Percentiles rank a stretch among this genome's conserved stretches.
Evolutionary conservation across 1,140 invertebrate genomes (phyloP).

Genomic region (Drosophila bocqueti): DNA sequence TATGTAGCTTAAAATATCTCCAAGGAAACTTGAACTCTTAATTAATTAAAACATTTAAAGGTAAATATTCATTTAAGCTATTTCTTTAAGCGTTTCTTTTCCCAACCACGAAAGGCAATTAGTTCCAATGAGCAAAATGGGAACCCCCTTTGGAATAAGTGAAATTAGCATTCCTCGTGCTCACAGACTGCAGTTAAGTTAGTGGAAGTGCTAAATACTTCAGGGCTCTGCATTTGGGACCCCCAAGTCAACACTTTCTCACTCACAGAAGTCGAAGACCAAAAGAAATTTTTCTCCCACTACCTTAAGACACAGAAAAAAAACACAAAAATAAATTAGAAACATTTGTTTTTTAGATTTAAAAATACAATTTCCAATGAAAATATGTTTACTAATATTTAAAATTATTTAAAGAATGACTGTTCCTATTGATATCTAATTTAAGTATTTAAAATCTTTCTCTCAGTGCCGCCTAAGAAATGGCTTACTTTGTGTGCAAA

Average conservation of each 20-base stretch:
- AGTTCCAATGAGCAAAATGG: constrained; percentile 12
- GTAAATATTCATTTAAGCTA: not conserved
- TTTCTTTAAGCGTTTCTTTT: not conserved
- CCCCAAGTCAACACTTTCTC: constrained; percentile 49
- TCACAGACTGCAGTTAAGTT: constrained; percentile 32
- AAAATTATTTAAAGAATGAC: too few species aligned
- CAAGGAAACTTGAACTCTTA: too few species aligned
- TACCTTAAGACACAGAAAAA: not conserved
- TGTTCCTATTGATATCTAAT: not conserved
- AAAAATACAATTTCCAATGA: not conserved
- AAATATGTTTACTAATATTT: not conserved
- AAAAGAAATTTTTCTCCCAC: constrained; percentile 27
- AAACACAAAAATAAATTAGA: not conserved
- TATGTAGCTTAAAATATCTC: not conserved
- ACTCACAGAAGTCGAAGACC: constrained; percentile 25
- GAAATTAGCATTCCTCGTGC: constrained; percentile 37
- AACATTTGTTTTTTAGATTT: too few species aligned
- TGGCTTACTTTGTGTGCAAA: constrained; percentile 64
- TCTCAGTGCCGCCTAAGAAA: constrained; percentile 42
- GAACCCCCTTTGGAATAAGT: constrained; percentile 13
- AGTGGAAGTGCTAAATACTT: constrained; percentile 47
- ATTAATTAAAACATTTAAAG: not conserved
- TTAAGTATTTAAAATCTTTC: not conserved
- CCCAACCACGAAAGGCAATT: not conserved
- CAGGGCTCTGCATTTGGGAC: constrained; percentile 3